phyloP scores from a whole-genome alignment of 2,113 vertebrate genomes.

The Leucosticte australis region DNA sequence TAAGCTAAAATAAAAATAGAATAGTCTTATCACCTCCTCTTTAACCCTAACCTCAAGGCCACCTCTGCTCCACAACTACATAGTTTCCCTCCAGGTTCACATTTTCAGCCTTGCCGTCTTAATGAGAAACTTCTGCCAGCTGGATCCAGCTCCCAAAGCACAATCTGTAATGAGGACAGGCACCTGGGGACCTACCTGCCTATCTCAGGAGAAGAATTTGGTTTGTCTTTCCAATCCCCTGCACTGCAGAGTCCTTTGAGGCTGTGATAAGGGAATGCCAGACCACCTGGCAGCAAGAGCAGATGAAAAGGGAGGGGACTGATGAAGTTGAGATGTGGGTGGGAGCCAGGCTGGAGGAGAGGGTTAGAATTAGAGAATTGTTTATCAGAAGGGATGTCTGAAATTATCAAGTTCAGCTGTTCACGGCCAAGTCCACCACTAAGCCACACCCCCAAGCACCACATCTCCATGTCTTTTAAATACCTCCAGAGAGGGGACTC shows the following conservation, averaged over 20 bases:
- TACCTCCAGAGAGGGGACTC: neutral
- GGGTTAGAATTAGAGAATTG: neutral
- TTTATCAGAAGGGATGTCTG: neutral
- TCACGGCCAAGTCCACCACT: neutral
- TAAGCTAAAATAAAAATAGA: neutral
- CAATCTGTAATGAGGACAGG: conserved; percentile 36
- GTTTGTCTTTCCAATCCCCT: conserved; percentile 15
- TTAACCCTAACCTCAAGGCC: neutral
- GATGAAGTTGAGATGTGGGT: neutral
- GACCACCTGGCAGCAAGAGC: conserved; percentile 11
- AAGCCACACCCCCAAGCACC: neutral
- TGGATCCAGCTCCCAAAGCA: conserved; percentile 23
- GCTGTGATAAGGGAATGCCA: conserved; percentile 4
- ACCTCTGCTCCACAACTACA: neutral
- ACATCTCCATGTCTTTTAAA: neutral
- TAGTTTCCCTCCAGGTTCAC: neutral
- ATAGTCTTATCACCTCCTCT: neutral
- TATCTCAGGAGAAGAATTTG: conserved; percentile 8
- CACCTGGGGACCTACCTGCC: conserved; percentile 51
- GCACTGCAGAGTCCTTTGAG: neutral
- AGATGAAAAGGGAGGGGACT: conserved; percentile 12
- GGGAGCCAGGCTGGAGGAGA: neutral
- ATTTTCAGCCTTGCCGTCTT: conserved; percentile 26
- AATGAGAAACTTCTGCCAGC: conserved; percentile 35
- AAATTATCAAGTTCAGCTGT: neutral